Base-by-base conservation (phyloP, 2,113 vertebrate genomes). In the Oostethus manadensis region DNA sequence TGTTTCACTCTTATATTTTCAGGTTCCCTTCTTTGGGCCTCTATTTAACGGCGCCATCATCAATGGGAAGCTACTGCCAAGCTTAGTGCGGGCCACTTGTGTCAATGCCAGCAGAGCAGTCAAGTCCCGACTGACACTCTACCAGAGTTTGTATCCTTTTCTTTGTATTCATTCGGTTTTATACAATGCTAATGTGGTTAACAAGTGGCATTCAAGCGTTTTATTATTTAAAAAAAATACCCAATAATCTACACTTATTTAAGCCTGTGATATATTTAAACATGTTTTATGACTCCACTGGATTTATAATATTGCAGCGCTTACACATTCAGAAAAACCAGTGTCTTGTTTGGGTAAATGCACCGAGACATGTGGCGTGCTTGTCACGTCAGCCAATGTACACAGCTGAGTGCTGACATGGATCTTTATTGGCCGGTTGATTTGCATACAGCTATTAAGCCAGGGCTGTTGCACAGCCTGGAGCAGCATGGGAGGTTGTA, bases 111-210 rank as follows among this genome's bases (percentile, higher is more conserved):
- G 97, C 91, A 91, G 96, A 88, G 95, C 96, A 0, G 93, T 99
- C 85, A 99, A 99, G 88, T 96, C 95, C 46, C 93, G 93, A 53
- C 93, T 97, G 78, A 93, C 95, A 0, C 96, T 99, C 62, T 98
- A 97, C 89, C 97, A 99, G 91, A 99, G 93, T 89, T 99, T 99
- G 97, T 99, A 99, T 99, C 96, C 93, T 99, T 97, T 72, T 42
- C 42, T 60, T 40, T 35, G 51, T 21, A 2, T 46, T 40, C 15
- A 50, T 57, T 64, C 51, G 67, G 63, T 42, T 59, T 69, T 43
- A 33, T 61, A 44, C 60, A 49, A 29, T 44, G 23, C 3, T 51
- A 26, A 16, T 15, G 22, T 4, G 14, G 0, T 22, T 35, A 49
- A 23, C 68, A 44, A 43, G 46, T 43, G 43, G 40, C 56, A 49